Evolutionary conservation across 2,888 invertebrate species (phyloP).

Genomic region (Clistopyga incitator): DNA sequence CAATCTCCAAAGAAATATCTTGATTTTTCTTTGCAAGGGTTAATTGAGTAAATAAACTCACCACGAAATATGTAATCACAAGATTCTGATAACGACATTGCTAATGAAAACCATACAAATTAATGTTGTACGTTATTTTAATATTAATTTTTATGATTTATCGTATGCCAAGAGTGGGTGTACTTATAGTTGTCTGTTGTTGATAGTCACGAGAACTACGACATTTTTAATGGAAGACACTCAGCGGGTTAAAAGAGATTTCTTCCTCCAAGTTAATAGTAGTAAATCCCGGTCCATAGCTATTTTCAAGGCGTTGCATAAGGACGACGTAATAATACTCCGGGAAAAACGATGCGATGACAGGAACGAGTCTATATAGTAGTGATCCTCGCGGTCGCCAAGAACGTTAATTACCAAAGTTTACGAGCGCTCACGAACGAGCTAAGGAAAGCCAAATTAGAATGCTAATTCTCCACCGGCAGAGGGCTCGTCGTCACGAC

Average conservation of each 20-base stretch:
- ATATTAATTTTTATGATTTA: too few species aligned
- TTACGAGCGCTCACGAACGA: conserved; percentile 76
- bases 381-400: conserved; percentile 57
- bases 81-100: too few species aligned
- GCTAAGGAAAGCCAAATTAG: conserved; percentile 76
- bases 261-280: conserved; percentile 6
- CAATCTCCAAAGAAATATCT: too few species aligned
- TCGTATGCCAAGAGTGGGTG: too few species aligned
- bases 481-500: conserved; percentile 55
- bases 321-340: conserved; percentile 31
- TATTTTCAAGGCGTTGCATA: conserved; percentile 29
- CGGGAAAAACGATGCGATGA: conserved; percentile 49
- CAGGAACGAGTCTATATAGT: conserved; percentile 35
- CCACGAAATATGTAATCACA: too few species aligned
- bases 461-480: conserved; percentile 80
- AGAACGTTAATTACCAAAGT: conserved; percentile 80
- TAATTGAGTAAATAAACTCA: too few species aligned
- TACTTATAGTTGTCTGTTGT: too few species aligned
- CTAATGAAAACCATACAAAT: too few species aligned
- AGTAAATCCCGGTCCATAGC: conserved; percentile 34
- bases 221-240: too few species aligned
- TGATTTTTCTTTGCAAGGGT: too few species aligned
- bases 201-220: too few species aligned
- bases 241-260: neutral
- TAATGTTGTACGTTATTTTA: too few species aligned